Evolutionary conservation across 2,797 vertebrate genomes (phyloP).

Genomic region (Acestrorhynchus altus): DNA sequence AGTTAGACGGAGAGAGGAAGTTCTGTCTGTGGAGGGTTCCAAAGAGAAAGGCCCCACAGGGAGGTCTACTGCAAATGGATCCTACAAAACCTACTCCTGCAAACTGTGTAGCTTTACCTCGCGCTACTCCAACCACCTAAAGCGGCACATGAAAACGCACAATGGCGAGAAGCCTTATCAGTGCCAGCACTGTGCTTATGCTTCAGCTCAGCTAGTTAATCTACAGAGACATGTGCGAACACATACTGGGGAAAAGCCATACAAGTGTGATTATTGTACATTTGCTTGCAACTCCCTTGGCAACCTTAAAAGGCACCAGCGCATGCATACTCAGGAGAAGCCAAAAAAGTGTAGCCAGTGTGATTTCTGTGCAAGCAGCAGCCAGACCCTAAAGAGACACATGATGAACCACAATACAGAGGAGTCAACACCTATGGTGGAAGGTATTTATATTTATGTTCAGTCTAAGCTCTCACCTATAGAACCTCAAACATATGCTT

Average conservation of each 20-base stretch:
- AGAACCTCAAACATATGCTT: not conserved
- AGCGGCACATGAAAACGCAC: slow-evolving; percentile 96
- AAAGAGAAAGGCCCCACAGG: slow-evolving; percentile 33
- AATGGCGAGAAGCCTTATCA: slow-evolving; percentile 94
- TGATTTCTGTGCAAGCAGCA: slow-evolving; percentile 79
- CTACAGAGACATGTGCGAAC: slow-evolving; percentile 93
- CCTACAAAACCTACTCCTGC: slow-evolving; percentile 85
- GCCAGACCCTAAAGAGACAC: slow-evolving; percentile 75
- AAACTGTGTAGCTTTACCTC: slow-evolving; percentile 92
- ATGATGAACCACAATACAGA: slow-evolving; percentile 70
- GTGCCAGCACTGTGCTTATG: slow-evolving; percentile 91
- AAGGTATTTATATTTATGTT: slow-evolving; percentile 50
- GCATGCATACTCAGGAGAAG: slow-evolving; percentile 88
- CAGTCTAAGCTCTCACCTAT: not conserved
- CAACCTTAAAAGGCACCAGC: slow-evolving; percentile 94
- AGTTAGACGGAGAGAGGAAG: slow-evolving; percentile 42
- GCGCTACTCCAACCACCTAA: slow-evolving; percentile 97
- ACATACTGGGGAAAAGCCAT: slow-evolving; percentile 96
- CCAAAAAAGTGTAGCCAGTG: slow-evolving; percentile 78
- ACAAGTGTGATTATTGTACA: slow-evolving; percentile 87
- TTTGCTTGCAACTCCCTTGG: slow-evolving; percentile 95
- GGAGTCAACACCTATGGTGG: slow-evolving; percentile 35
- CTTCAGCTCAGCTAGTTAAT: slow-evolving; percentile 95
- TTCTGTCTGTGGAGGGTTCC: slow-evolving; percentile 12
- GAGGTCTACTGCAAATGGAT: not conserved